A percentile compares a stretch with the other conserved stretches of the same genome.
Conservation (phyloP, 2,888 invertebrate genomes). For the Ochropleura leucogaster region DNA sequence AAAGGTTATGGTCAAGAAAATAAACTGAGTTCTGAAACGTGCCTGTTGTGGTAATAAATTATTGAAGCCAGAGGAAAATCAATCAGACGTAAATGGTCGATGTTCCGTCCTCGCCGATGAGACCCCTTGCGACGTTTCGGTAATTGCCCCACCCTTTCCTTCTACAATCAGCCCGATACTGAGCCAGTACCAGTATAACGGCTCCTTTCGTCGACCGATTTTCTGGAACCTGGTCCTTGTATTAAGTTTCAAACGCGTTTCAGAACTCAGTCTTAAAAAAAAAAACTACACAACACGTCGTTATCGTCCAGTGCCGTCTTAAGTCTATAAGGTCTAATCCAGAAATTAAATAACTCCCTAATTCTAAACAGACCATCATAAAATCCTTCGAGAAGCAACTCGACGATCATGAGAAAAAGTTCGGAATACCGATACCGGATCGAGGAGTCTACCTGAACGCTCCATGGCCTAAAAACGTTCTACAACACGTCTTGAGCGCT, state of each 20-base stretch:
- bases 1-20: not conserved
- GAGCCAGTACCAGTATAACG: too few relatives aligned
- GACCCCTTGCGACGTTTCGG: too few relatives aligned
- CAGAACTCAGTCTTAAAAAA: not conserved
- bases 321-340: not conserved
- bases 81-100: not conserved
- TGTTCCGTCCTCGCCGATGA: too few relatives aligned
- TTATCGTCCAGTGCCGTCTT: constrained; percentile 48
- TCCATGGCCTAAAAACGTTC: constrained; percentile 86
- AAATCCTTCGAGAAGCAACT: constrained; percentile 82
- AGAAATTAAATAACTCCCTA: constrained; percentile 51
- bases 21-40: constrained; percentile 41
- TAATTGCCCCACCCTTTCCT: too few relatives aligned
- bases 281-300: constrained; percentile 13
- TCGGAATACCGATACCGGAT: constrained; percentile 82
- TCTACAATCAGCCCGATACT: too few relatives aligned
- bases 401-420: constrained; percentile 87
- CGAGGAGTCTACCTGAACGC: constrained; percentile 77
- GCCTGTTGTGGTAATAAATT: not conserved
- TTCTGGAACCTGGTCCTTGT: not conserved
- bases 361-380: constrained; percentile 80
- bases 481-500: constrained; percentile 82
- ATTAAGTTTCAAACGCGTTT: constrained; percentile 10
- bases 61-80: not conserved
- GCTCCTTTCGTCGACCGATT: too few relatives aligned